phyloP scores from a whole-genome alignment of 2,888 invertebrate genomes.

The Cepaea hortensis region DNA sequence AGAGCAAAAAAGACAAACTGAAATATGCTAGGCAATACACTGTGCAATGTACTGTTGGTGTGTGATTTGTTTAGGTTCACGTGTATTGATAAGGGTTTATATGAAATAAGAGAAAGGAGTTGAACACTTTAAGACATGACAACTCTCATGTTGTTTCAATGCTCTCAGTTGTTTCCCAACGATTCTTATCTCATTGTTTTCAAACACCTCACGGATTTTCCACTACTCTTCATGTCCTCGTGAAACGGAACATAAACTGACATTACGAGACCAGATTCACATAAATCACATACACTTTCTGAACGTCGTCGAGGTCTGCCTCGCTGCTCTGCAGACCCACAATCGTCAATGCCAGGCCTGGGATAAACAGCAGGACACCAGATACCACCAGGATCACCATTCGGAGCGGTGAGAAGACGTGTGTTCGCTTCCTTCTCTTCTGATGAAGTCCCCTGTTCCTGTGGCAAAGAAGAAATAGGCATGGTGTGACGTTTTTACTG shows the following conservation, averaged over 20 bases:
- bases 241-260: not conserved
- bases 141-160: no score
- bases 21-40: no score
- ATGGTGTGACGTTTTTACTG: not conserved
- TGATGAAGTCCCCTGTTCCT: slow-evolving; percentile 60
- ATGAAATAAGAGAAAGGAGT: no score
- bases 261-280: not conserved
- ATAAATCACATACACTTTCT: slow-evolving; percentile 56
- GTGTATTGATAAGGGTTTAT: no score
- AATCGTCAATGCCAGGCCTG: slow-evolving; percentile 65
- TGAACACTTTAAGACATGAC: no score
- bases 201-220: no score
- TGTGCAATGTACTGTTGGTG: no score
- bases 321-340: slow-evolving; percentile 60
- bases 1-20: no score
- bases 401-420: slow-evolving; percentile 62
- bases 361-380: slow-evolving; percentile 62
- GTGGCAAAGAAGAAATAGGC: not conserved
- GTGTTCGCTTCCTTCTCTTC: slow-evolving; percentile 54
- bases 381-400: slow-evolving; percentile 61
- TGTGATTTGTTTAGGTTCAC: no score
- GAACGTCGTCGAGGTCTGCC: slow-evolving; percentile 50
- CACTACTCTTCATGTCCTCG: no score
- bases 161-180: not conserved
- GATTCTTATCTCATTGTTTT: not conserved